phyloP scores from a whole-genome alignment of 2,888 invertebrate species.

The Neocrepidodera transversa region DNA sequence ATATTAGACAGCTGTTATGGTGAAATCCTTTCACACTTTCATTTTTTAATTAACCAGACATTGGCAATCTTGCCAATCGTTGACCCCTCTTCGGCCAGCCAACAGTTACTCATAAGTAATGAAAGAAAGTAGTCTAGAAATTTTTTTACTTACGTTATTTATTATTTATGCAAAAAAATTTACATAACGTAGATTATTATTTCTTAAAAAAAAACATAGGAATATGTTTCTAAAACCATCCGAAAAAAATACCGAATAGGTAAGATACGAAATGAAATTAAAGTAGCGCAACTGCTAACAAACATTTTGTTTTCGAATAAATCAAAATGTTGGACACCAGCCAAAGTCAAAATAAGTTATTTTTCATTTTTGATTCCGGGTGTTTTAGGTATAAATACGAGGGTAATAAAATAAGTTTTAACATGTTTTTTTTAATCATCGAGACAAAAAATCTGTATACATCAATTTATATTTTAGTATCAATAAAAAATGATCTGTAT shows the following conservation, averaged over 20 bases:
- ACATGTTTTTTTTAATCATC: too few relatives aligned
- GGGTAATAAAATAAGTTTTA: too few relatives aligned
- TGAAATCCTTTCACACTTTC: constrained; percentile 38
- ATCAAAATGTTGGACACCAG: constrained; percentile 41
- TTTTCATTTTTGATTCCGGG: constrained; percentile 31
- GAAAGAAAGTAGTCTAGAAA: constrained; percentile 10
- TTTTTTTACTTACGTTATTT: not conserved
- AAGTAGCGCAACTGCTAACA: not conserved
- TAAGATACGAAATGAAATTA: not conserved
- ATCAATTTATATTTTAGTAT: too few relatives aligned
- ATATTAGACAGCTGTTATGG: constrained; percentile 20
- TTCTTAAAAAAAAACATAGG: too few relatives aligned
- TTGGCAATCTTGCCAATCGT: constrained; percentile 23
- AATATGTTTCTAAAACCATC: not conserved
- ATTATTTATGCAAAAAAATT: constrained; percentile 4
- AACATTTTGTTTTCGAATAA: constrained; percentile 38
- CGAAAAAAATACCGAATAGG: not conserved
- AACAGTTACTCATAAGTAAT: constrained; percentile 8
- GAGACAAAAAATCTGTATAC: too few relatives aligned
- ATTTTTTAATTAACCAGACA: constrained; percentile 33
- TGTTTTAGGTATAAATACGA: not conserved
- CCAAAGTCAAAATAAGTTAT: constrained; percentile 45
- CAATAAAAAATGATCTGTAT: too few relatives aligned
- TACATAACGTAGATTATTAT: too few relatives aligned
- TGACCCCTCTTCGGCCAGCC: constrained; percentile 20